Conservation (phyloP, 1,140 invertebrate genomes). For the Chelonus insularis region DNA sequence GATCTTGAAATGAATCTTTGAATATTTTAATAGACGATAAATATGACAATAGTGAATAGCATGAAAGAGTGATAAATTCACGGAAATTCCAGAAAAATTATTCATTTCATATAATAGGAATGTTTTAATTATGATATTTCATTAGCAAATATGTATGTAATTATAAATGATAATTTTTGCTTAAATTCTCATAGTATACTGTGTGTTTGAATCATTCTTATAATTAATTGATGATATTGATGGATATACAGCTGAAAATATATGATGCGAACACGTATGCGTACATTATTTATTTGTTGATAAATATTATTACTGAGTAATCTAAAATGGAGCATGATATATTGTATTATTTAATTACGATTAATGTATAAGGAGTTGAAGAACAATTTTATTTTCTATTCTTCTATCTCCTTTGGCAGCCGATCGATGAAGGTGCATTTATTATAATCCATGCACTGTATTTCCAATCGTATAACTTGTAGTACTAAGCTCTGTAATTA, state of each 20-base stretch:
- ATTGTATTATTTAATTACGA: neutral
- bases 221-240: no score
- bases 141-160: neutral
- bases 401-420: constrained; percentile 6
- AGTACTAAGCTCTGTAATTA: neutral
- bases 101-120: constrained; percentile 3
- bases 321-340: no score
- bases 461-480: neutral
- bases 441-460: neutral
- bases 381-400: neutral
- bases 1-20: constrained; percentile 17
- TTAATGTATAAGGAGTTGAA: constrained; percentile 1
- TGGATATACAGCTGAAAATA: neutral
- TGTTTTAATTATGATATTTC: neutral
- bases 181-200: no score
- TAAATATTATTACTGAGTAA: neutral
- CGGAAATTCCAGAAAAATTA: no score
- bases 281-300: neutral
- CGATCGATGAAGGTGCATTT: constrained; percentile 10
- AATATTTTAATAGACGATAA: constrained; percentile 22
- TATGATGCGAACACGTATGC: neutral
- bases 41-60: neutral
- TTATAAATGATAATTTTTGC: neutral
- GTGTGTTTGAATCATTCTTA: no score
- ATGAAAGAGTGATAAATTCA: no score